phyloP scores from a whole-genome alignment of 2,113 vertebrate genomes.

The Lontra canadensis region DNA sequence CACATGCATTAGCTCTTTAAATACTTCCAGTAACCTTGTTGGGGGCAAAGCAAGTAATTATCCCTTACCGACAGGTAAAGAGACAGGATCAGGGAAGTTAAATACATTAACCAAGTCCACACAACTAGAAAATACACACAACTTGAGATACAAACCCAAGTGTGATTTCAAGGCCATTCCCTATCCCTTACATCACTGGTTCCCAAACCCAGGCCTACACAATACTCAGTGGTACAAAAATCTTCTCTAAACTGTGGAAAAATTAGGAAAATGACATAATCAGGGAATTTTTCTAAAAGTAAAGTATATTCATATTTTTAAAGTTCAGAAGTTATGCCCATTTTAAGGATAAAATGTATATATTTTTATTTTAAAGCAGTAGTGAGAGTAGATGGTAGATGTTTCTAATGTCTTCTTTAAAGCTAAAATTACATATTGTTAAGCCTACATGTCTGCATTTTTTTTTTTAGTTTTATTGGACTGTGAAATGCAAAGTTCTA shows the following conservation, averaged over 20 bases:
- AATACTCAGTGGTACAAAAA: not conserved
- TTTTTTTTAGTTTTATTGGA: not conserved
- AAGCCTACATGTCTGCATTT: not conserved
- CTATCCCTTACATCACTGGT: not conserved
- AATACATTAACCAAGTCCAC: not conserved
- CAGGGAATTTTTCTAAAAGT: not conserved
- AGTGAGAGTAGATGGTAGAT: not conserved
- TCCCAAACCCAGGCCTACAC: not conserved
- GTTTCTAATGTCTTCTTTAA: not conserved
- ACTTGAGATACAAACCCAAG: not conserved
- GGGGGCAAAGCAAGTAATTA: not conserved
- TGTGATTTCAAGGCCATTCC: not conserved
- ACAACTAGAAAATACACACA: not conserved
- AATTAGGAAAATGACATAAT: not conserved
- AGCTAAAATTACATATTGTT: not conserved
- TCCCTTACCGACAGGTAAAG: not conserved
- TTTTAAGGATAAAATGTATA: not conserved
- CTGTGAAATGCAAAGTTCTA: not conserved
- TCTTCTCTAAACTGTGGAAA: not conserved
- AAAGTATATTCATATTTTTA: not conserved
- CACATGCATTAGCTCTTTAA: not conserved
- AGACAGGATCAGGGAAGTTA: not conserved
- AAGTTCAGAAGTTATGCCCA: not conserved
- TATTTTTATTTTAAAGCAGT: conserved; percentile 11
- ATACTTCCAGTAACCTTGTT: not conserved